These are phyloP conservation scores for Coccyzus lansbergi DNA, from an alignment of 2,797 vertebrate species.

Conservation along the genomic window DNA sequence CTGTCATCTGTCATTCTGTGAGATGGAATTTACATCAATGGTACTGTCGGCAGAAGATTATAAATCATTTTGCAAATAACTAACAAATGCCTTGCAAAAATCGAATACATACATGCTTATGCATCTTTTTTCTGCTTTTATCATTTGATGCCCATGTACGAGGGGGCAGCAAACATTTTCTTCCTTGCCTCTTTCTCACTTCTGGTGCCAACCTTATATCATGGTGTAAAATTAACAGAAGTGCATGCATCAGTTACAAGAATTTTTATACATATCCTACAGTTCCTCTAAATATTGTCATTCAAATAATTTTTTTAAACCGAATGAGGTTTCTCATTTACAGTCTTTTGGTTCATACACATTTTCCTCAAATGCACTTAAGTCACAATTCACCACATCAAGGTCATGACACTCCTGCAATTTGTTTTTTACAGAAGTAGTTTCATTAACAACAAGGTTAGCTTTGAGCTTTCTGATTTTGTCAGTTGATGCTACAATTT, in stretches of 20 bases:
- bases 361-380: conserved; percentile 20
- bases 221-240: not conserved
- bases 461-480: conserved; percentile 27
- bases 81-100: not conserved
- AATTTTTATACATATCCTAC: not conserved
- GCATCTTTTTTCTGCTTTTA: not conserved
- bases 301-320: not conserved
- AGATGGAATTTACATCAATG: not conserved
- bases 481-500: conserved; percentile 14
- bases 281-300: not conserved
- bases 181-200: not conserved
- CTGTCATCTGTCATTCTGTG: not conserved
- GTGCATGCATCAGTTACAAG: not conserved
- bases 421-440: not conserved
- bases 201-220: not conserved
- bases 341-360: not conserved
- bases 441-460: conserved; percentile 20
- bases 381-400: not conserved
- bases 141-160: not conserved
- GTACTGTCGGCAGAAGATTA: not conserved
- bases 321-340: not conserved
- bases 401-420: not conserved
- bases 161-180: not conserved
- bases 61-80: not conserved
- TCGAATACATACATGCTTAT: not conserved